Conservation (phyloP, 2,888 invertebrate genomes). For the Galeopsomyia nigrocyanea region DNA sequence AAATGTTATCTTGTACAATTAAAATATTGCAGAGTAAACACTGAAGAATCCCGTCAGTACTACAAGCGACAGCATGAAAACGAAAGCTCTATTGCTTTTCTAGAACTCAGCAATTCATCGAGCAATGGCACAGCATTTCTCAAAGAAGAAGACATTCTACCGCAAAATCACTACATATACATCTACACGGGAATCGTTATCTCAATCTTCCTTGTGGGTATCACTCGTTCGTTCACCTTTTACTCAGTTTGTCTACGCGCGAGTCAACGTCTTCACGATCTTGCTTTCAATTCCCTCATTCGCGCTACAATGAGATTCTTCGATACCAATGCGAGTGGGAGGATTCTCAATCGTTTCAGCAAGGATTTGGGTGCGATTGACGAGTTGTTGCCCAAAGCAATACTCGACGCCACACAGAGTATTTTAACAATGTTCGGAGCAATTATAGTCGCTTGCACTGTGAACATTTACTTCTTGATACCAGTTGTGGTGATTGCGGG, state of each 20-base stretch:
- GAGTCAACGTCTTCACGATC: slow-evolving; percentile 71
- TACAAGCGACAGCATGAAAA: too few relatives aligned
- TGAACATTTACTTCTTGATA: slow-evolving; percentile 74
- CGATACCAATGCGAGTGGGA: slow-evolving; percentile 56
- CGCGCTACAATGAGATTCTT: slow-evolving; percentile 79
- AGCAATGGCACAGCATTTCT: too few relatives aligned
- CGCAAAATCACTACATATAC: too few relatives aligned
- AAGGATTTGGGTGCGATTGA: too few relatives aligned
- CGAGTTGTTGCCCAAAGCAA: slow-evolving; percentile 69
- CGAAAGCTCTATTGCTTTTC: too few relatives aligned
- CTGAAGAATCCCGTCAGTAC: too few relatives aligned
- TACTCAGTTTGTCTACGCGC: slow-evolving; percentile 70
- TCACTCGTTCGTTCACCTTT: slow-evolving; percentile 56
- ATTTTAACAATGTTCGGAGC: slow-evolving; percentile 71
- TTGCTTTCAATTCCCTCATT: slow-evolving; percentile 72
- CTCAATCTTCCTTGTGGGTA: too few relatives aligned
- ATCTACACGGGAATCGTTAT: too few relatives aligned
- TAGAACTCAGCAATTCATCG: background rate
- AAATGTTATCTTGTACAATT: background rate
- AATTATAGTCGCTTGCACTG: slow-evolving; percentile 75
- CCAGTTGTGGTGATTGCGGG: slow-evolving; percentile 73
- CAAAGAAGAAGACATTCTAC: too few relatives aligned
- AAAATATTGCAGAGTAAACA: too few relatives aligned
- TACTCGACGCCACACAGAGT: slow-evolving; percentile 74
- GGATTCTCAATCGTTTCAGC: too few relatives aligned